Percentiles rank a stretch among this genome's conserved stretches.
phyloP scores from a whole-genome alignment of 2,113 vertebrate species.

The Rhinogobius similis region DNA sequence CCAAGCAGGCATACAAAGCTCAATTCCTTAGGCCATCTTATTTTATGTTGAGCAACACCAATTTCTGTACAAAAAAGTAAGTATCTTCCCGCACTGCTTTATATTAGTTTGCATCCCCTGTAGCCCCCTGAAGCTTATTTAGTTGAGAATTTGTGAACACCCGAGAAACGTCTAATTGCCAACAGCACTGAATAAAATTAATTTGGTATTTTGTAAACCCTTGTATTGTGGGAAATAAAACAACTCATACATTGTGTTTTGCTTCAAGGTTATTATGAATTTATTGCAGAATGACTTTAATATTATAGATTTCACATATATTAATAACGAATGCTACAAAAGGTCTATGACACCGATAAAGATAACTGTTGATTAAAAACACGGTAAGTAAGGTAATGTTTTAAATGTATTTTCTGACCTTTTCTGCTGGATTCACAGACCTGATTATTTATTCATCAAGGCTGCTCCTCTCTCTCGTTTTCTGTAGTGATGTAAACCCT shows the following conservation, averaged over 20 bases:
- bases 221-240: background rate
- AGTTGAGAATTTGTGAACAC: background rate
- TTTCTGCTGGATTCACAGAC: slow-evolving; percentile 32
- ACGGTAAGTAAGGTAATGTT: background rate
- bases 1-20: too few relatives aligned
- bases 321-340: background rate
- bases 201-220: background rate
- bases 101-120: background rate
- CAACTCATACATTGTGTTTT: background rate
- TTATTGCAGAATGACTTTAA: background rate
- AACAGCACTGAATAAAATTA: background rate
- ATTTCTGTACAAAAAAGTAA: background rate
- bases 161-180: background rate
- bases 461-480: slow-evolving; percentile 26
- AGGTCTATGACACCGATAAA: background rate
- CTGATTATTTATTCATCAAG: slow-evolving; percentile 49
- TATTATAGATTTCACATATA: background rate
- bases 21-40: too few relatives aligned
- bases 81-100: background rate
- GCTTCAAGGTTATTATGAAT: background rate
- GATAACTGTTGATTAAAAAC: background rate
- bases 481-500: slow-evolving; percentile 28
- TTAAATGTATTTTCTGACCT: background rate
- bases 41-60: background rate
- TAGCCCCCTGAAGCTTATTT: background rate